Conservation (phyloP, 2,113 vertebrate species). For the Brienomyrus brachyistius region DNA sequence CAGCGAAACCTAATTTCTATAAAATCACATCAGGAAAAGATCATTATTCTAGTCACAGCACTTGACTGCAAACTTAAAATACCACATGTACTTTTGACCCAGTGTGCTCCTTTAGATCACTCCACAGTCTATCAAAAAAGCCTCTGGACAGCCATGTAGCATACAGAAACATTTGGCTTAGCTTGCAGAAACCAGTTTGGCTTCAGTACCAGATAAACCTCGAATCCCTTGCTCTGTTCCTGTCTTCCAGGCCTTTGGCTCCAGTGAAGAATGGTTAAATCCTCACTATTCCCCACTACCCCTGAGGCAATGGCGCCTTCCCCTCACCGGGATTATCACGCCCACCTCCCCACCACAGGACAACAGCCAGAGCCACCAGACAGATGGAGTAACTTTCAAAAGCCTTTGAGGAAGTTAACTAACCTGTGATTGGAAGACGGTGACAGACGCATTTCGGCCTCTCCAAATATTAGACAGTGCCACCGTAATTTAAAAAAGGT, state of each 20-base stretch:
- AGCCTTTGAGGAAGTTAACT: not conserved
- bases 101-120: not conserved
- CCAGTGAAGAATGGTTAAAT: slow-evolving; percentile 50
- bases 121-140: slow-evolving; percentile 3
- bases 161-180: slow-evolving; percentile 17
- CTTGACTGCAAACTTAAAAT: not conserved
- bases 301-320: slow-evolving; percentile 42
- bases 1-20: not conserved
- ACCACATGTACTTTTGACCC: not conserved
- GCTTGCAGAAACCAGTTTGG: slow-evolving; percentile 26
- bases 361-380: not conserved
- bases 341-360: slow-evolving; percentile 23
- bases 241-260: slow-evolving; percentile 29
- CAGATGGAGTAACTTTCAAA: not conserved
- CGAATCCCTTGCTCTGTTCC: slow-evolving; percentile 37
- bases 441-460: not conserved
- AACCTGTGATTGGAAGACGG: not conserved
- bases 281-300: slow-evolving; percentile 34
- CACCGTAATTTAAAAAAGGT: not conserved
- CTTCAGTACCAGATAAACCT: slow-evolving; percentile 30
- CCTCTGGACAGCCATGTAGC: slow-evolving; percentile 18
- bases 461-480: not conserved
- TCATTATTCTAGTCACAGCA: not conserved
- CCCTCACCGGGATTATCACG: slow-evolving; percentile 29
- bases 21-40: not conserved